Evolutionary conservation across 2,888 invertebrate genomes (phyloP).

Genomic region (Drosophila ustulata): DNA sequence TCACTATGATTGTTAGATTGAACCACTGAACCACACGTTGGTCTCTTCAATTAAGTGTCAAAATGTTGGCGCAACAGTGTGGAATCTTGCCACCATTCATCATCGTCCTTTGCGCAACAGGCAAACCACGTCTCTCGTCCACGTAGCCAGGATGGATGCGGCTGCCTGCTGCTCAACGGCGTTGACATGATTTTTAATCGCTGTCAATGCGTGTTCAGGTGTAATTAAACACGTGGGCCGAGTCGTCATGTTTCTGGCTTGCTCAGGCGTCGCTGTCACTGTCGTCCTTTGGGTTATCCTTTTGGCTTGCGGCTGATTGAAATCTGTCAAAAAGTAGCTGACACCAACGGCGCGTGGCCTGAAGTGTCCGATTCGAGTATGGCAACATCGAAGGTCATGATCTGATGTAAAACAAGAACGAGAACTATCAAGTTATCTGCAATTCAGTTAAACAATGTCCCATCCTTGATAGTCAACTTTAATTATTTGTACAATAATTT

Average conservation of each 20-base stretch:
- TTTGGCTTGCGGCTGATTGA: conserved; percentile 64
- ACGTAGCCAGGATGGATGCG: conserved; percentile 1
- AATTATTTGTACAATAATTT: not conserved
- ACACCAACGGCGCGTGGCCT: conserved; percentile 5
- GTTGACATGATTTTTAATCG: conserved; percentile 71
- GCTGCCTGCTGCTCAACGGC: conserved; percentile 42
- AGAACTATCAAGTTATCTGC: conserved; percentile 25
- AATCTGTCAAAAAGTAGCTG: conserved; percentile 72
- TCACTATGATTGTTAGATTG: conserved; percentile 36
- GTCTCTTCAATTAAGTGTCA: conserved; percentile 42
- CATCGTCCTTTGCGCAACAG: conserved; percentile 7
- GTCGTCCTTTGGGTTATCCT: conserved; percentile 18
- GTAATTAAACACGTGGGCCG: conserved; percentile 72
- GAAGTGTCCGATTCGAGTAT: not conserved
- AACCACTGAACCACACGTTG: conserved; percentile 15
- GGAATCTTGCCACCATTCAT: conserved; percentile 44
- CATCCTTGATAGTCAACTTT: not conserved
- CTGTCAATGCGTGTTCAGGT: conserved; percentile 63
- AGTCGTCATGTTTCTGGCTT: conserved; percentile 14
- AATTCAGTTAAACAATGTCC: conserved; percentile 38
- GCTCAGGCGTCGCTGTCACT: not conserved
- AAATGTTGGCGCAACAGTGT: conserved; percentile 61
- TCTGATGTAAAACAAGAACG: conserved; percentile 19
- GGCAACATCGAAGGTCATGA: conserved; percentile 24
- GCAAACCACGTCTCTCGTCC: not conserved